Evolutionary conservation across 2,888 invertebrate genomes (phyloP).

Genomic region (Nemoura dubitans): DNA sequence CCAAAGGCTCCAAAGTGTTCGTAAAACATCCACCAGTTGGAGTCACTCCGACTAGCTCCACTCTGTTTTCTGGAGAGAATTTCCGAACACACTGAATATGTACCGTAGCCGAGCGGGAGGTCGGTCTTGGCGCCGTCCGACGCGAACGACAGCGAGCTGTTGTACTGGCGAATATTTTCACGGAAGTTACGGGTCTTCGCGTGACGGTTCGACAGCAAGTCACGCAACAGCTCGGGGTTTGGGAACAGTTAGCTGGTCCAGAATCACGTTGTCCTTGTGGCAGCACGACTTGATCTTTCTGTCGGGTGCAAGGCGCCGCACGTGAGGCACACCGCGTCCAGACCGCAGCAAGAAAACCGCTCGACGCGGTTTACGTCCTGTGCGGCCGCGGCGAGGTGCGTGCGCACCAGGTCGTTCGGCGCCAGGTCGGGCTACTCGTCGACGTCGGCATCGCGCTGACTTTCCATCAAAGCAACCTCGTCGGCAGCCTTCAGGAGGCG

Average conservation of each 20-base stretch:
- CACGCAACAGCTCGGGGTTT: background rate
- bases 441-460: background rate
- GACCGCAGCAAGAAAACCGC: background rate
- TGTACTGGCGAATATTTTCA: background rate
- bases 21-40: no score
- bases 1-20: no score
- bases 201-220: background rate
- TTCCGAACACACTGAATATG: background rate
- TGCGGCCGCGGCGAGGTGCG: background rate
- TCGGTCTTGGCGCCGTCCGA: background rate
- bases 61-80: no score
- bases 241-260: background rate
- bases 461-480: background rate
- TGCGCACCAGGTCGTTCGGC: background rate
- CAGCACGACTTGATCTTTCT: background rate
- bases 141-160: slow-evolving; percentile 13
- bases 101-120: background rate
- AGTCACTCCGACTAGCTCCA: no score
- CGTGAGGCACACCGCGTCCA: background rate
- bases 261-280: background rate
- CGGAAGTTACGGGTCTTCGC: background rate
- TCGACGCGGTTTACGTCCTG: background rate
- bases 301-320: background rate
- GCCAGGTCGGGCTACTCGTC: background rate
- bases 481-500: background rate